These are phyloP conservation scores for Tachyglossus aculeatus DNA, from an alignment of 2,797 vertebrate species.

Conservation along the genomic window DNA sequence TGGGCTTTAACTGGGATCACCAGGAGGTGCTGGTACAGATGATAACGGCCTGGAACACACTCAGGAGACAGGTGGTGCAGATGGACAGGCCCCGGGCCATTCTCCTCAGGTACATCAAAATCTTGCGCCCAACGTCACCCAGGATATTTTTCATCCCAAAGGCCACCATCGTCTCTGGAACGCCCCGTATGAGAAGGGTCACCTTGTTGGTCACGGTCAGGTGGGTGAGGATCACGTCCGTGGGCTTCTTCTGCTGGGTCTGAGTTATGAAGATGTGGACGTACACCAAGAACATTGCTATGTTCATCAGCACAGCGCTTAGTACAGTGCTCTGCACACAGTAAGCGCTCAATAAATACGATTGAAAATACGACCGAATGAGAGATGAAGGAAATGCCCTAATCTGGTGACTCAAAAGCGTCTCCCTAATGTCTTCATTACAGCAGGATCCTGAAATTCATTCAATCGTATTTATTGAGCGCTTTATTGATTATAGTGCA, in stretches of 20 bases:
- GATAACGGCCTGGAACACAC: background rate
- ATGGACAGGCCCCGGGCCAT: background rate
- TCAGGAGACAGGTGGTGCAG: constrained; percentile 8
- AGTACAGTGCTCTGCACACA: too few species aligned
- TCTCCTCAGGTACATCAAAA: background rate
- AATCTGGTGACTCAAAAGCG: too few species aligned
- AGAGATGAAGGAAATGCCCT: too few species aligned
- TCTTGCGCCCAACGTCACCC: background rate
- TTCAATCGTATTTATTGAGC: too few species aligned
- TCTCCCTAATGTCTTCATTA: too few species aligned
- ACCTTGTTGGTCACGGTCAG: constrained; percentile 10
- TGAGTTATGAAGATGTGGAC: background rate
- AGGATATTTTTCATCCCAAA: background rate
- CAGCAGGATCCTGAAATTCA: too few species aligned
- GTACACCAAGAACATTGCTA: background rate
- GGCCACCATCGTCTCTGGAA: background rate
- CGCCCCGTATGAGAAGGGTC: background rate
- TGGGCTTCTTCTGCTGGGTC: background rate
- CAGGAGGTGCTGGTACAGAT: background rate
- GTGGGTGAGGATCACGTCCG: background rate
- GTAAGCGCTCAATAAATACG: too few species aligned
- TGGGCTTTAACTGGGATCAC: background rate
- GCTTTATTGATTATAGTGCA: too few species aligned
- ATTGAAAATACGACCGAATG: too few species aligned
- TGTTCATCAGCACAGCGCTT: background rate